These are phyloP conservation scores for Endotricha flammealis DNA, from an alignment of 2,888 invertebrate genomes.

Conservation along the genomic window DNA sequence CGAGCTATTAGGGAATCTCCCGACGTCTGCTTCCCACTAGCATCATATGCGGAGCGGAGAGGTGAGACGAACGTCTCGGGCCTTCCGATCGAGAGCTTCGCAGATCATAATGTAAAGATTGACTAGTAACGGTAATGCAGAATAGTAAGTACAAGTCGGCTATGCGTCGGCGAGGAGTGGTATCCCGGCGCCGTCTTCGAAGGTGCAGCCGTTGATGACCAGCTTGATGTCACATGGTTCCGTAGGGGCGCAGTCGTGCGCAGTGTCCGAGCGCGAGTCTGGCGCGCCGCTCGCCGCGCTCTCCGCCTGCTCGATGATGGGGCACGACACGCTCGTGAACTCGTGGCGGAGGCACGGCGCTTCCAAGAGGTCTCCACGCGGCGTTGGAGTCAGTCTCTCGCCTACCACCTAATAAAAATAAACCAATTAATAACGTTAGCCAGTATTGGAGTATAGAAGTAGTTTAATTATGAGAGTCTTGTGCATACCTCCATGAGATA, in stretches of 20 bases:
- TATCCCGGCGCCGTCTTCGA: slow-evolving; percentile 53
- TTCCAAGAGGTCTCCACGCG: slow-evolving; percentile 66
- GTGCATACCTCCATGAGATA: slow-evolving; percentile 70
- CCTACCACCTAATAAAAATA: slow-evolving; percentile 79
- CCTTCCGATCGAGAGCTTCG: slow-evolving; percentile 7
- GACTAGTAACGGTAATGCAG: slow-evolving; percentile 36
- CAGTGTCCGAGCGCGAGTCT: slow-evolving; percentile 16
- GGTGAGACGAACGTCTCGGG: slow-evolving; percentile 10
- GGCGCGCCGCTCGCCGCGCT: slow-evolving; percentile 19
- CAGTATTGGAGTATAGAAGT: too few species aligned
- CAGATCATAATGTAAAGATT: slow-evolving; percentile 26
- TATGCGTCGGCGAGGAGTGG: slow-evolving; percentile 62
- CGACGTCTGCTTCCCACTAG: too few species aligned
- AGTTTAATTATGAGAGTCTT: too few species aligned
- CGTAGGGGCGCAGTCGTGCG: slow-evolving; percentile 19
- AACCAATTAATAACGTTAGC: too few species aligned
- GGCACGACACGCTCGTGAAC: slow-evolving; percentile 82
- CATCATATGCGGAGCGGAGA: too few species aligned
- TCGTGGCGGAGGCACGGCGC: slow-evolving; percentile 69
- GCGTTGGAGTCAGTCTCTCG: slow-evolving; percentile 75
- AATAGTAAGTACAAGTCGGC: slow-evolving; percentile 13
- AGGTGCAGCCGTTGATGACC: slow-evolving; percentile 57
- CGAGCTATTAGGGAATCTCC: too few species aligned
- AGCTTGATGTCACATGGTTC: slow-evolving; percentile 54
- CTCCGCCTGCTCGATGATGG: slow-evolving; percentile 81